Percentiles rank a stretch among this genome's conserved stretches.
Conservation (phyloP, 2,888 invertebrate genomes). For the Dichetophora obliterata region DNA sequence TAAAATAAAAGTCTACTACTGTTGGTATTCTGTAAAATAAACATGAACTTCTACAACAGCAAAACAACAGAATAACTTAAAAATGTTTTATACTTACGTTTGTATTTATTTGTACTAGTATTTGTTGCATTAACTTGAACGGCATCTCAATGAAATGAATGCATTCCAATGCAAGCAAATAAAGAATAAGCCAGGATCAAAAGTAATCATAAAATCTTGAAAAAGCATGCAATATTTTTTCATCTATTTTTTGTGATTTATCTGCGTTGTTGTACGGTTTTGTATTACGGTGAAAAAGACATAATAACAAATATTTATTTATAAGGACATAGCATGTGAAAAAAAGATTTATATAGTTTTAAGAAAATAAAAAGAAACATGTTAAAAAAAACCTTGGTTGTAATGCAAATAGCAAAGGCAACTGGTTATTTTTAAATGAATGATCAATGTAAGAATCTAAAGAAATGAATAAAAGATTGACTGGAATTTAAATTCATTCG, state of each 20-base stretch:
- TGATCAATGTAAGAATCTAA: no score
- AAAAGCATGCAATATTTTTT: background rate
- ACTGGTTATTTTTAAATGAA: no score
- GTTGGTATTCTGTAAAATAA: background rate
- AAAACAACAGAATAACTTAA: background rate
- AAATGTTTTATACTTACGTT: background rate
- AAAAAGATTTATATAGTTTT: no score
- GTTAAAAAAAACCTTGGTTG: no score
- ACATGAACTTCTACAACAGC: background rate
- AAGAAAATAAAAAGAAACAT: no score
- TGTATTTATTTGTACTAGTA: conserved; percentile 9
- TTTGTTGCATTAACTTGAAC: background rate
- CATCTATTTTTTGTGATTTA: background rate
- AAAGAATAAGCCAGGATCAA: conserved; percentile 17
- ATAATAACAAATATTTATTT: no score
- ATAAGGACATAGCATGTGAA: no score
- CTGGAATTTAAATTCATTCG: no score
- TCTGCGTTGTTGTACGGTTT: background rate
- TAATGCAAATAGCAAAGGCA: no score
- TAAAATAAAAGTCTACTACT: no score
- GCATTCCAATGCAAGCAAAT: conserved; percentile 20
- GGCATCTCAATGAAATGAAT: conserved; percentile 4
- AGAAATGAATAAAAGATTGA: no score
- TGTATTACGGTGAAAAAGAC: background rate
- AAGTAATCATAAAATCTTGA: conserved; percentile 11